Evolutionary conservation across 2,888 invertebrate species (phyloP), one percentile per base, ranked within the genome.

Genomic region (Bellardia pandia): DNA sequence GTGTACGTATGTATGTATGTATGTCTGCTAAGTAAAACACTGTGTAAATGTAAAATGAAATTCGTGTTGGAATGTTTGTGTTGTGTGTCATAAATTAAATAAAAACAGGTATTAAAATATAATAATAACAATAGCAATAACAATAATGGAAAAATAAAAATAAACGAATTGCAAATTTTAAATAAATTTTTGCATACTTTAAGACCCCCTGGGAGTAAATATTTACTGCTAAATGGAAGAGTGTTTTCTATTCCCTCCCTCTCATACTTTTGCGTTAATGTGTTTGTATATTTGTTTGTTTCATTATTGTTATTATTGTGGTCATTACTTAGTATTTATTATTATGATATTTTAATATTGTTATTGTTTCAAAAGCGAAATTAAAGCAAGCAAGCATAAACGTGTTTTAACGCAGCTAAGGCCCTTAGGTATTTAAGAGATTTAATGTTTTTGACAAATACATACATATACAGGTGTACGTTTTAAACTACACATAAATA

Each of bases 101-200:
- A 53, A 68, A 79, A 58, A 13, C 71, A 77, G 66, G 78, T 78
- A 72, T 84, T 84, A 78, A 72, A 66, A 84, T 84, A 84, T 66
- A 66, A 66, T 62, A 58, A 48, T 33, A 51, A 42, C n/a, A 82
- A 69, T 75, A 82, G 77, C 48, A 76, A 76, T 84, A 66, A 68
- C 48, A 75, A 81, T 66, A 75, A 68, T 13, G 30, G 0, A 7
- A 64, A 81, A 16, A 40, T 51, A 33, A 60, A 74, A 66, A 66
- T 58, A 66, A 58, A 42, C 30, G 23, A 74, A 74, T 78, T 78
- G 48, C 23, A 60, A 72, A 53, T 79, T 7, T 79, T 79, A 68
- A 78, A 66, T 3, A 66, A 45, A 23, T 69, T 75, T 62, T 56
- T 68, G 9, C 53, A 56, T 48, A 60, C 33, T 71, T 37, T 71